These are phyloP conservation scores for Keiferia lycopersicella DNA, from an alignment of 2,888 invertebrate genomes.

Conservation along the genomic window DNA sequence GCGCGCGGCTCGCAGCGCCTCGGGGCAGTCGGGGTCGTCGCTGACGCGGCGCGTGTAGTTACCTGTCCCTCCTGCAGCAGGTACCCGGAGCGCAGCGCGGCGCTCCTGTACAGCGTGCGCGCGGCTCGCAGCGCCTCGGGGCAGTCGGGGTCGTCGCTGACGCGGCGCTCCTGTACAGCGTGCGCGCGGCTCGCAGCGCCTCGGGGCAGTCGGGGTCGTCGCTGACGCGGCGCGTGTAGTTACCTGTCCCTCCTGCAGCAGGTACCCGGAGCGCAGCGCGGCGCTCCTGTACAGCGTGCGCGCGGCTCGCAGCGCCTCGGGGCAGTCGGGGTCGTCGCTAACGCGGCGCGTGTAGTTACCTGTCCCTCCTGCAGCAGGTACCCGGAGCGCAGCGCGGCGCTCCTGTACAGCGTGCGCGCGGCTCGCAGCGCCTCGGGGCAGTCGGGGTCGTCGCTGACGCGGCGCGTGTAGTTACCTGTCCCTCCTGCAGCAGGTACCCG, in stretches of 20 bases:
- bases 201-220: constrained; percentile 88
- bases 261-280: constrained; percentile 92
- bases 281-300: constrained; percentile 95
- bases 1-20: constrained; percentile 90
- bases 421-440: constrained; percentile 91
- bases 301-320: constrained; percentile 91
- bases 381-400: constrained; percentile 83
- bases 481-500: constrained; percentile 91
- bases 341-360: constrained; percentile 90
- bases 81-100: constrained; percentile 93
- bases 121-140: constrained; percentile 91
- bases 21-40: constrained; percentile 88
- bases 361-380: constrained; percentile 86
- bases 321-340: constrained; percentile 88
- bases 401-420: constrained; percentile 94
- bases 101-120: constrained; percentile 93
- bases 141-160: constrained; percentile 89
- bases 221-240: constrained; percentile 90
- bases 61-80: constrained; percentile 81
- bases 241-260: constrained; percentile 83
- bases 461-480: constrained; percentile 85
- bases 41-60: constrained; percentile 92
- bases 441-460: constrained; percentile 88
- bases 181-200: constrained; percentile 91
- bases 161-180: constrained; percentile 96